Conservation (phyloP, 2,797 vertebrate genomes). For the Coracias cyanogaster region DNA sequence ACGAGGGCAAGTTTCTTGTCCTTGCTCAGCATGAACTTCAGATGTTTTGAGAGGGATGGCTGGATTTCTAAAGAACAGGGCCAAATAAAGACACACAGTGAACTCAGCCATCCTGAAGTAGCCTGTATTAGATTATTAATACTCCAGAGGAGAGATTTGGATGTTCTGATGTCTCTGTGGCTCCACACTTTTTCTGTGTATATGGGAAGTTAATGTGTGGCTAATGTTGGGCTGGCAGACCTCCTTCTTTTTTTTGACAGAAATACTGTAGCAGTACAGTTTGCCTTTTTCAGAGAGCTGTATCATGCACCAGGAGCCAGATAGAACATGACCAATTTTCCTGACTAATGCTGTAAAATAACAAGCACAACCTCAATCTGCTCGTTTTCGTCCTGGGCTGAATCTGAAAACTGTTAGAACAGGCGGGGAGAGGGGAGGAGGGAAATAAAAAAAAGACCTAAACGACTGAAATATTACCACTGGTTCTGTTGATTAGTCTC, state of each 20-base stretch:
- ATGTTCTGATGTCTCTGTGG: not conserved
- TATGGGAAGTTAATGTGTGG: not conserved
- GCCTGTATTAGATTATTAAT: not conserved
- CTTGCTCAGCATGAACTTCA: not conserved
- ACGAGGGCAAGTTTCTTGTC: not conserved
- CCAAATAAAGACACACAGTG: not conserved
- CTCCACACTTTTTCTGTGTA: not conserved
- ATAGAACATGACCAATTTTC: not conserved
- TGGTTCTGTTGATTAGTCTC: not conserved
- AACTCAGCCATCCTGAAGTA: not conserved
- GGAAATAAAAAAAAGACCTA: not conserved
- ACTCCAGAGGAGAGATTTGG: not conserved
- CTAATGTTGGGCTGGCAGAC: not conserved
- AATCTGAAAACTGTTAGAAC: not conserved
- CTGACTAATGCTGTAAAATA: not conserved
- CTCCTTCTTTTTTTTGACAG: not conserved
- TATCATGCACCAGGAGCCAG: not conserved
- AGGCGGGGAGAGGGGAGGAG: accelerated
- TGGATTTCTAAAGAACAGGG: not conserved
- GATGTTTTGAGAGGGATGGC: not conserved
- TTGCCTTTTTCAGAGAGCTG: not conserved
- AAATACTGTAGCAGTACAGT: not conserved
- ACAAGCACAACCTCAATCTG: not conserved
- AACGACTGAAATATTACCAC: not conserved
- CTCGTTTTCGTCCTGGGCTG: not conserved